A percentile compares a stretch with the other conserved stretches of the same genome.
Conservation (phyloP, 2,797 vertebrate species). For the Phalloptychus januarius region DNA sequence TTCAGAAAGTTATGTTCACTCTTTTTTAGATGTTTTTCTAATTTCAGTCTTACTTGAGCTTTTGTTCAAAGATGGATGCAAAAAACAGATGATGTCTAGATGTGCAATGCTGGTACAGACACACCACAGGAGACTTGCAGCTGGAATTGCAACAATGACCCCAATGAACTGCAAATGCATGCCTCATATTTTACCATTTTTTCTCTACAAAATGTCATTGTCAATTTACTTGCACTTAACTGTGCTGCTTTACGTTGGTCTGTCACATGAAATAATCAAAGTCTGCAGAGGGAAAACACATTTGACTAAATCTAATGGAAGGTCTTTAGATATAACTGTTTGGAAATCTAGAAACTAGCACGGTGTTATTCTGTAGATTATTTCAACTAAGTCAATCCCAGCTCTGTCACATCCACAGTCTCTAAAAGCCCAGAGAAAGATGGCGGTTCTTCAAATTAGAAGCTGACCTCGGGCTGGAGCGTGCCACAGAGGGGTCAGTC, state of each 20-base stretch:
- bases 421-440: background rate
- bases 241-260: background rate
- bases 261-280: background rate
- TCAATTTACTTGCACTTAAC: background rate
- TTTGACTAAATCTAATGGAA: no score
- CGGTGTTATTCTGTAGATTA: background rate
- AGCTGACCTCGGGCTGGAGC: background rate
- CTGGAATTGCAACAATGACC: background rate
- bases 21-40: background rate
- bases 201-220: background rate
- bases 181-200: background rate
- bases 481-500: conserved; percentile 18
- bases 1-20: background rate
- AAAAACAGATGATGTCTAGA: background rate
- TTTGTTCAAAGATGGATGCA: background rate
- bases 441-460: background rate
- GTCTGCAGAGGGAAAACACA: no score
- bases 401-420: background rate
- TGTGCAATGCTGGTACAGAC: background rate
- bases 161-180: background rate
- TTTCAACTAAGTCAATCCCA: background rate
- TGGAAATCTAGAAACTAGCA: background rate
- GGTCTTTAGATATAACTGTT: background rate
- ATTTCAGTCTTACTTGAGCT: background rate
- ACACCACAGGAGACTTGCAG: background rate